These are phyloP conservation scores for Diadumene lineata DNA, from an alignment of 92 coral and sea anemone genomes.

Conservation along the genomic window DNA sequence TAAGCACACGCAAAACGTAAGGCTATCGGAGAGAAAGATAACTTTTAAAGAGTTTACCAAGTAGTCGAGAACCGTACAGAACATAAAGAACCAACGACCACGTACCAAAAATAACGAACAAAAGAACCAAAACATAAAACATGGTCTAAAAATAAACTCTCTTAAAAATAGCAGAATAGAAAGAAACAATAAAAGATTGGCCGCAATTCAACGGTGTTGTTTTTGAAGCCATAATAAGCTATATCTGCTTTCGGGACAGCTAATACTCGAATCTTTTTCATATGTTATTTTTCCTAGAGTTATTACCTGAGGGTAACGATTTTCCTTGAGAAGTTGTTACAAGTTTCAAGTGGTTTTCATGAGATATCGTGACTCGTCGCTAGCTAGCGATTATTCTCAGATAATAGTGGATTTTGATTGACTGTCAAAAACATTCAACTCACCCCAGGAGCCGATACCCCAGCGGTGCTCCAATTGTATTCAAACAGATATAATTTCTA, in stretches of 20 bases:
- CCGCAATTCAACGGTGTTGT: not conserved
- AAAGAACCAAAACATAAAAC: not conserved
- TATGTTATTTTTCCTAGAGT: not conserved
- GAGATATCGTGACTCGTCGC: not conserved
- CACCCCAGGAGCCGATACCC: not conserved
- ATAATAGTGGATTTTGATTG: constrained; percentile 4
- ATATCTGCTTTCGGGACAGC: not conserved
- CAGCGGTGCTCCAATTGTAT: not conserved
- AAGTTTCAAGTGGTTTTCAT: not conserved
- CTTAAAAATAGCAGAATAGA: not conserved
- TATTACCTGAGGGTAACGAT: not conserved
- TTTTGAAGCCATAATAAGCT: not conserved
- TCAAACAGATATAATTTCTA: not conserved
- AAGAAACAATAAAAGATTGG: not conserved
- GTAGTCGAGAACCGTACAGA: not conserved
- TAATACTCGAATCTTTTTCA: not conserved
- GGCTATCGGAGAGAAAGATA: not conserved
- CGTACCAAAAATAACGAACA: not conserved
- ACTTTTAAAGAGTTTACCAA: too few species aligned
- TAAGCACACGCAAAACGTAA: not conserved
- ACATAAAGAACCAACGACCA: not conserved
- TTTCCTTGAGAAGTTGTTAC: not conserved
- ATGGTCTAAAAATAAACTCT: constrained; percentile 4
- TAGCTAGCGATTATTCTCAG: not conserved
- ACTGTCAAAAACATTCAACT: constrained; percentile 14